Base-by-base conservation (phyloP, 2,113 vertebrate species). In the Neogale vison region DNA sequence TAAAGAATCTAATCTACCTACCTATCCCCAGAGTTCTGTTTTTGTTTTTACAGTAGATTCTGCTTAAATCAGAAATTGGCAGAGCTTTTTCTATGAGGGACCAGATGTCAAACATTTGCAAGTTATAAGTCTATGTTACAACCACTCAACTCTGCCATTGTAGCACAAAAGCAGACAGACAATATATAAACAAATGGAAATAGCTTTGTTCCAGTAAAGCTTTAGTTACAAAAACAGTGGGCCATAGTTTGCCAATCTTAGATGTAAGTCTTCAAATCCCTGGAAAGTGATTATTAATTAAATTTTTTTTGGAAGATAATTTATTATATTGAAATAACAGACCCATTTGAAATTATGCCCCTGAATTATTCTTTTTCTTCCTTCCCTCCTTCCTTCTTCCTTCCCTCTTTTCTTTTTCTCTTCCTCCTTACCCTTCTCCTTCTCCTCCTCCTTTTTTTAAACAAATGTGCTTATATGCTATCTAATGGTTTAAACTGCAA, bases 171-270 rank as follows among this genome's bases (percentile, higher is more conserved):
- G 42, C n/a, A 71, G 74, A n/a, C 87, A 42, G 59, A 88, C 17
- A 87, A 59, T 6, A 76, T 24, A 26, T 95, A 96, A 88, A 76
- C 79, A 95, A 88, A 90, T 31, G 45, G 59, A 57, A 34, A 61
- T 55, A 15, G 50, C 72, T 92, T 95, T 71, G 24, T 57, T 93
- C 55, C 26, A 95, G 69, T 55, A 93, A 88, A 82, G 72, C 10
- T 76, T 97, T 79, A 95, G 81, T 96, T 93, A 93, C 7, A 94
- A 94, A 97, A 95, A 91, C 50, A 76, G 69, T 57, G 55, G 39
- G 57, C 10, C 36, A 90, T 15, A n/a, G 24, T 89, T 81, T 84
- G 31, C n/a, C 57, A 6, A 47, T 36, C 34, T 88, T 45, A 42
- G 34, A 86, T 72, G 85, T 23, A 90, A 86, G 42, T 79, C 7